A percentile compares a stretch with the other conserved stretches of the same genome.
Evolutionary conservation across 2,113 vertebrate genomes (phyloP).

Genomic region (Gila orcuttii): DNA sequence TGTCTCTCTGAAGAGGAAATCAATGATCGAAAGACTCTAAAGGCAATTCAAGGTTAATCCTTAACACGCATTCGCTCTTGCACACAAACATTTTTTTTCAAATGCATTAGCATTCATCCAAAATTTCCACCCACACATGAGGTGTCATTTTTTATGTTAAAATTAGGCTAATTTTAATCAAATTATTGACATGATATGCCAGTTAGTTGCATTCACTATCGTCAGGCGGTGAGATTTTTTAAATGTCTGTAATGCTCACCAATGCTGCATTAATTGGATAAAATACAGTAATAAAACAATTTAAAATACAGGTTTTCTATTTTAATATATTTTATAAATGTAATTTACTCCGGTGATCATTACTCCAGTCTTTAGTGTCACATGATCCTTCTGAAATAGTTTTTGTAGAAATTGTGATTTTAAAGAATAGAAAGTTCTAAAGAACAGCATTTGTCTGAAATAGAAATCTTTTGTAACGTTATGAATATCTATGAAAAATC

Average conservation of each 20-base stretch:
- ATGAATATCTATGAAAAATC: background rate
- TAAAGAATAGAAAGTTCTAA: background rate
- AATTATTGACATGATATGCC: background rate
- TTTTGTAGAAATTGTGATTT: background rate
- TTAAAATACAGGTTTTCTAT: background rate
- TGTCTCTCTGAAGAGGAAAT: constrained; percentile 44
- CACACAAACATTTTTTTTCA: background rate
- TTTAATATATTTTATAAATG: background rate
- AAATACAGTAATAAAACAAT: background rate
- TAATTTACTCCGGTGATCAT: background rate
- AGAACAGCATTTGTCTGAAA: background rate
- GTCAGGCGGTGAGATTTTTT: background rate
- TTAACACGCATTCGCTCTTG: background rate
- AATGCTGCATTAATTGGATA: background rate
- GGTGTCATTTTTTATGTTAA: background rate
- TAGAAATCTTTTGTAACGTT: background rate
- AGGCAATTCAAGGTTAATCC: constrained; percentile 49
- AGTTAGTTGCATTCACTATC: background rate
- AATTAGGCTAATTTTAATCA: background rate
- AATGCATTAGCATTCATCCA: background rate
- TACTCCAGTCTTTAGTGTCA: background rate
- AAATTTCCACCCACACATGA: background rate
- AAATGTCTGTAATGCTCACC: background rate
- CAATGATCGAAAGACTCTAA: constrained; percentile 25
- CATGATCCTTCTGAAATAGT: background rate